Evolutionary conservation across 2,797 vertebrate species (phyloP).

Genomic region (Lithobates pipiens): DNA sequence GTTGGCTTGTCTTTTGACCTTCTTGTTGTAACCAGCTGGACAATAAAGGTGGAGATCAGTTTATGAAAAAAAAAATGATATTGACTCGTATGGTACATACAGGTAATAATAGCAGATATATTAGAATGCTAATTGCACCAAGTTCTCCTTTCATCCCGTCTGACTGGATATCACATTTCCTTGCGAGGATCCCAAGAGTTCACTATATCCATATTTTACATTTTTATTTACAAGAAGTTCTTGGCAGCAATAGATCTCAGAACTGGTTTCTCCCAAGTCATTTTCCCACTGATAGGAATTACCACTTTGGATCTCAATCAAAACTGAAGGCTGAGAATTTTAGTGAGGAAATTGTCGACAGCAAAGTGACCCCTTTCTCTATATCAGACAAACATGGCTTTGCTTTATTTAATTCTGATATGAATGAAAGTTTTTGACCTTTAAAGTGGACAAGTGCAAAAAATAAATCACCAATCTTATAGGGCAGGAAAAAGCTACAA

Average conservation of each 20-base stretch:
- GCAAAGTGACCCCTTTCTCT: conserved; percentile 1
- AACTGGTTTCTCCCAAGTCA: conserved; percentile 33
- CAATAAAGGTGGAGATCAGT: too few relatives aligned
- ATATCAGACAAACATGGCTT: conserved; percentile 5
- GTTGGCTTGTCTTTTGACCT: too few relatives aligned
- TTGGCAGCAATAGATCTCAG: conserved; percentile 55
- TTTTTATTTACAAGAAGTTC: conserved; percentile 57
- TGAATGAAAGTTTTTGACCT: conserved; percentile 45
- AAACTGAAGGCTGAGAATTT: conserved; percentile 54
- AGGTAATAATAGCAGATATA: neutral
- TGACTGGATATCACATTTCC: conserved; percentile 44
- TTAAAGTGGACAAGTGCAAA: conserved; percentile 43
- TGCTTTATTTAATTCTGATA: conserved; percentile 23
- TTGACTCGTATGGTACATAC: neutral
- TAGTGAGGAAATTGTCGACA: conserved; percentile 34
- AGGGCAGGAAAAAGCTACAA: conserved; percentile 40
- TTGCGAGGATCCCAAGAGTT: conserved; percentile 60
- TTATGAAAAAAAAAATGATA: neutral
- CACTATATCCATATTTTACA: conserved; percentile 54
- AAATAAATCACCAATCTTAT: conserved; percentile 45
- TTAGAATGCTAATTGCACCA: conserved; percentile 5
- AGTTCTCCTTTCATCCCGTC: neutral
- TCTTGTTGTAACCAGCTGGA: too few relatives aligned
- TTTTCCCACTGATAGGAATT: conserved; percentile 64
- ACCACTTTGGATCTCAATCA: conserved; percentile 55